Base-by-base conservation (phyloP, 2,888 invertebrate genomes). In the Schrankia costaestrigalis region DNA sequence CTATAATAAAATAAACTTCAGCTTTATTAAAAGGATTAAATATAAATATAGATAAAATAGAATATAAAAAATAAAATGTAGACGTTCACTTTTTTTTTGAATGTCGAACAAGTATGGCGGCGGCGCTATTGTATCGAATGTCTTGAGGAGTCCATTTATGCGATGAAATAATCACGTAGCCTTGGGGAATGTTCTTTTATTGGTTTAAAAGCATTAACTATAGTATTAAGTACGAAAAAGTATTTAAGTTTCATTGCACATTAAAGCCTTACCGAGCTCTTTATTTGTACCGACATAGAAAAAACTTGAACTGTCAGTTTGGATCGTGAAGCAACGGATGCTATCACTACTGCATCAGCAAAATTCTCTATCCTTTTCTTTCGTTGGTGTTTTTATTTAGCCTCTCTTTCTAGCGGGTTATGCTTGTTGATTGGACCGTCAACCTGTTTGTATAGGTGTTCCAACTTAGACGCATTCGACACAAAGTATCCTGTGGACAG, bases 401-500 rank as follows among this genome's bases (percentile, higher is more conserved):
- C 64, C 54, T 67, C 52, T 70, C 63, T 49, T 34, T 49, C 46
- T 36, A 19, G 44, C n/a, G n/a, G n/a, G n/a, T n/a, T n/a, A n/a
- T n/a, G n/a, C n/a, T 56, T 60, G 63, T 64, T 69, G 72, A 77
- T 76, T 74, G 70, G 73, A 61, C 63, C 71, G 63, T 73, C 71
- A 75, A 73, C 70, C 67, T 61, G 65, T 63, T 58, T 69, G 68
- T 57, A 64, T 60, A 61, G 50, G 63, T 61, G 59, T 49, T 50
- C 29, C 35, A 36, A n/a, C n/a, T n/a, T 36, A 45, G 35, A 26
- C 38, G 31, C 26, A 44, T 39, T 32, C 30, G 32, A 43, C 40
- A 35, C 28, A 33, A 17, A 19, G 35, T 43, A 35, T 46, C 37
- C 39, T 40, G 35, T 37, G 39, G 31, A 37, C 31, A 36, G 42